phyloP scores from a whole-genome alignment of 1,140 invertebrate species.

The Ceratina australensis region DNA sequence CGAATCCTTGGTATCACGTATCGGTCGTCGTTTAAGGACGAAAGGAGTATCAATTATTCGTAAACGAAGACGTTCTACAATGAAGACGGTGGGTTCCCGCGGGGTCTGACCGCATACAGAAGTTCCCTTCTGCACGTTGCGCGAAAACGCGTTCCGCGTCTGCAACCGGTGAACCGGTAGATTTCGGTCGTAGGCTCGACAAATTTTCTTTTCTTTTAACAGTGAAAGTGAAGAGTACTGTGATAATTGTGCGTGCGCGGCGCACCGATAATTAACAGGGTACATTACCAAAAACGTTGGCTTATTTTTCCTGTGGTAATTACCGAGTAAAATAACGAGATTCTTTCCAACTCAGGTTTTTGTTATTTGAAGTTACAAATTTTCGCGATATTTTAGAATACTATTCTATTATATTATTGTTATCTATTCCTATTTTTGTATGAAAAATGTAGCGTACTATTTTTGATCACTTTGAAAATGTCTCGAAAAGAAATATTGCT shows the following conservation, averaged over 20 bases:
- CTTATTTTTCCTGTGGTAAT: no score
- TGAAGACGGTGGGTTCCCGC: constrained; percentile 72
- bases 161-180: not conserved
- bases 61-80: constrained; percentile 49
- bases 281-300: no score
- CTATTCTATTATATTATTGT: no score
- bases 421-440: no score
- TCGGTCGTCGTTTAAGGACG: constrained; percentile 68
- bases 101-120: not conserved
- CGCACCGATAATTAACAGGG: constrained; percentile 34
- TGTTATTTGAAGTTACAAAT: no score
- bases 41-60: constrained; percentile 27
- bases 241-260: constrained; percentile 64
- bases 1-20: constrained; percentile 68
- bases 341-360: no score
- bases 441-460: no score
- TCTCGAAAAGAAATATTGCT: no score
- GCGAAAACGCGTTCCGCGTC: not conserved
- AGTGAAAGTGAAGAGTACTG: constrained; percentile 75
- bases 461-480: no score
- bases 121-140: not conserved
- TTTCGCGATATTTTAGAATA: no score
- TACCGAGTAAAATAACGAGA: no score
- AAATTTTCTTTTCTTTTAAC: constrained; percentile 65
- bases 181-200: constrained; percentile 33